These are phyloP conservation scores for Seison nebaliae DNA, from an alignment of 1,140 invertebrate species.

Conservation along the genomic window DNA sequence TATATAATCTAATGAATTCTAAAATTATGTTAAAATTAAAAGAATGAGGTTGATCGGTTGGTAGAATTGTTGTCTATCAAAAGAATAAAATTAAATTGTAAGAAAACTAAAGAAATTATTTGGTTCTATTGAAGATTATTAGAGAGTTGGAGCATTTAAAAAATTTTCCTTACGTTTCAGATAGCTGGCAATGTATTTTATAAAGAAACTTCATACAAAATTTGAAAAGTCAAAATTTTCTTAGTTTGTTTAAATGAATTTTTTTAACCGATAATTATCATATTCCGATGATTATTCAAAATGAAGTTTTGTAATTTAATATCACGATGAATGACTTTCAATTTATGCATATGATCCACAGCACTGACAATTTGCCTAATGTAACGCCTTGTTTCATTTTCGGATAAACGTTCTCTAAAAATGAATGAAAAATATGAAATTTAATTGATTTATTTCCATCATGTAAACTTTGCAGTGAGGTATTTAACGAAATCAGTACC, in stretches of 20 bases:
- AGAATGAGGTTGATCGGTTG: too few species aligned
- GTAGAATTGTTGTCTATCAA: too few species aligned
- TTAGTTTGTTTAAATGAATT: too few species aligned
- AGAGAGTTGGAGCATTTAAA: too few species aligned
- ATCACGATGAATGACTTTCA: slow-evolving; percentile 72
- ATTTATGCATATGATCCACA: slow-evolving; percentile 69
- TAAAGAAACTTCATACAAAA: slow-evolving; percentile 7
- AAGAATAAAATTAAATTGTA: too few species aligned
- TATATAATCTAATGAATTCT: too few species aligned
- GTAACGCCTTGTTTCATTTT: slow-evolving; percentile 57
- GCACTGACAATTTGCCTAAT: slow-evolving; percentile 87
- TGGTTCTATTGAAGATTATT: too few species aligned
- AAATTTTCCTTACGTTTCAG: too few species aligned
- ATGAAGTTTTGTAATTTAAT: slow-evolving; percentile 39
- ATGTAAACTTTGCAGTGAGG: slow-evolving; percentile 12
- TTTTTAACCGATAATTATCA: slow-evolving; percentile 2
- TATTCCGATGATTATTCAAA: slow-evolving; percentile 11
- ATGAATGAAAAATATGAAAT: background rate
- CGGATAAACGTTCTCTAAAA: slow-evolving; percentile 28
- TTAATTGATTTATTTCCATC: background rate
- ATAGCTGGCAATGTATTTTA: too few species aligned
- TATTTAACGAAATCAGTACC: slow-evolving; percentile 17
- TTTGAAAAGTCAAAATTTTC: background rate
- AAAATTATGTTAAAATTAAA: too few species aligned
- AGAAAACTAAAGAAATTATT: too few species aligned